Evolutionary conservation across 2,888 invertebrate species (phyloP).

Genomic region (Gastracanthus pulcherrimus): DNA sequence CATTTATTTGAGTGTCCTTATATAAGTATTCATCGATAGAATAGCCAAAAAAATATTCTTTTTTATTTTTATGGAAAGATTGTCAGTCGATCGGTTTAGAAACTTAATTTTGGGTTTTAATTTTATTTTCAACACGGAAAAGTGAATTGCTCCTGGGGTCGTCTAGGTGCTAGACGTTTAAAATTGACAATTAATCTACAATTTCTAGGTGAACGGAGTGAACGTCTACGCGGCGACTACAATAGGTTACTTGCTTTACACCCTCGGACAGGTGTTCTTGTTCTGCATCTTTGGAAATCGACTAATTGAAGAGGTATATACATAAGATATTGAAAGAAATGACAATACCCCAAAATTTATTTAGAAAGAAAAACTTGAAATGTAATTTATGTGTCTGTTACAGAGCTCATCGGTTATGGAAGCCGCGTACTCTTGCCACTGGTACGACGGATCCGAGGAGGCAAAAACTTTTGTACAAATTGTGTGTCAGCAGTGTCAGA

Average conservation of each 20-base stretch:
- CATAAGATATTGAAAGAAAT: not conserved
- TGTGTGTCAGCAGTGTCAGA: constrained; percentile 94
- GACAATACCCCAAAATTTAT: not conserved
- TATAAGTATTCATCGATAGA: no score
- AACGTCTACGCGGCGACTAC: constrained; percentile 89
- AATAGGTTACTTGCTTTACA: constrained; percentile 88
- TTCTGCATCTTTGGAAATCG: constrained; percentile 93
- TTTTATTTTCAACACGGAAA: no score
- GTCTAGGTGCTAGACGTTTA: no score
- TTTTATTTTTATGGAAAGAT: no score
- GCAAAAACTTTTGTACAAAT: constrained; percentile 95
- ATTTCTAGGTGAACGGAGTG: constrained; percentile 83
- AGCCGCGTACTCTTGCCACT: constrained; percentile 93
- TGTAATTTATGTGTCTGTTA: constrained; percentile 27
- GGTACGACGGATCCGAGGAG: constrained; percentile 94
- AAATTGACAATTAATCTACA: constrained; percentile 8
- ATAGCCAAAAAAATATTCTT: no score
- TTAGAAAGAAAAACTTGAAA: not conserved
- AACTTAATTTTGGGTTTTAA: no score
- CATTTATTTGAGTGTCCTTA: no score
- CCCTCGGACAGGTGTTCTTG: constrained; percentile 90
- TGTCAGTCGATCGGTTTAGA: no score
- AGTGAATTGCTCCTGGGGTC: no score
- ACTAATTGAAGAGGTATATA: constrained; percentile 88
- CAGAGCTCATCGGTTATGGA: constrained; percentile 95